phyloP scores from a whole-genome alignment of 37 sponge, comb jelly and placozoan species.

The Aphrocallistes beatrix region DNA sequence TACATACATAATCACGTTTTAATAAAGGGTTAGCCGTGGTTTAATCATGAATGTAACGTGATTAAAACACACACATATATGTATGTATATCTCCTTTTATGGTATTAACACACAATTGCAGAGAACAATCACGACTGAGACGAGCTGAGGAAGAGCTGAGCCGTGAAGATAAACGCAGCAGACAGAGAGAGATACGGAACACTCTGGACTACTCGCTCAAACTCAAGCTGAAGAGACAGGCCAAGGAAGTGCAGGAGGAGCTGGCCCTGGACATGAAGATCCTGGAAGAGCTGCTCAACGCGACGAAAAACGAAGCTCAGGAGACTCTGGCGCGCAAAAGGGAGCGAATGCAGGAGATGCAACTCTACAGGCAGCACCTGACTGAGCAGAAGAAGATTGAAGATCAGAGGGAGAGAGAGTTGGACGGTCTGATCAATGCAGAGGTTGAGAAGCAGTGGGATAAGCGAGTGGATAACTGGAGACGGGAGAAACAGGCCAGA shows the following conservation, averaged over 20 bases:
- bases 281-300: slow-evolving; percentile 62
- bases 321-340: slow-evolving; percentile 56
- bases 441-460: slow-evolving; percentile 88
- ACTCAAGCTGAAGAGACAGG: slow-evolving; percentile 72
- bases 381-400: slow-evolving; percentile 61
- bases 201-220: slow-evolving; percentile 69
- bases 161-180: slow-evolving; percentile 60
- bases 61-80: no score
- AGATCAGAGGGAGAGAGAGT: slow-evolving; percentile 55
- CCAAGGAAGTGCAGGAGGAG: slow-evolving; percentile 82
- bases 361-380: slow-evolving; percentile 52
- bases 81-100: no score
- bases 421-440: slow-evolving; percentile 58
- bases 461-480: slow-evolving; percentile 76
- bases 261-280: slow-evolving; percentile 94
- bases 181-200: slow-evolving; percentile 59
- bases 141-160: slow-evolving; percentile 50
- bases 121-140: slow-evolving; percentile 58
- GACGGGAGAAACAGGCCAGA: slow-evolving; percentile 73
- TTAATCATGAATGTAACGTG: no score
- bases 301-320: slow-evolving; percentile 65
- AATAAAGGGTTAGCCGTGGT: no score
- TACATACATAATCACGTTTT: background rate
- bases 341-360: slow-evolving; percentile 44
- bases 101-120: no score